Percentiles rank a stretch among this genome's conserved stretches.
These are phyloP conservation scores for Apus apus DNA, from an alignment of 2,113 vertebrate species.

Conservation along the genomic window DNA sequence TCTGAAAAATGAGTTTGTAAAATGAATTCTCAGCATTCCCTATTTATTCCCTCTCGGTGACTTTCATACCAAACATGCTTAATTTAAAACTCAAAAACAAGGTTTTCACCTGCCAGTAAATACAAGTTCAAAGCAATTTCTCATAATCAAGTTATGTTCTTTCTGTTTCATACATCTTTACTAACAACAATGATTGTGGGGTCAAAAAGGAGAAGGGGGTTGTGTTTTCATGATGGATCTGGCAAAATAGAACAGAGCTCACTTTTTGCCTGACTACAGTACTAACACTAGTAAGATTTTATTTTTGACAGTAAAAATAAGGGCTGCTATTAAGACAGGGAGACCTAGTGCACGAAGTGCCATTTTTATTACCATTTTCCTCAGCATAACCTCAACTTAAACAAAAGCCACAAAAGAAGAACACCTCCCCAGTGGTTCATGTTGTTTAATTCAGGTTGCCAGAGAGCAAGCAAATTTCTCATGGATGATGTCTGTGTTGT, in stretches of 20 bases:
- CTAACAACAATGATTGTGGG: slow-evolving; percentile 35
- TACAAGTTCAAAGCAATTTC: slow-evolving; percentile 38
- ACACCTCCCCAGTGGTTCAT: neutral
- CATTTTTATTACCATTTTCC: slow-evolving; percentile 38
- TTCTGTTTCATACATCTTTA: slow-evolving; percentile 45
- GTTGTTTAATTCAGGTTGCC: slow-evolving; percentile 21
- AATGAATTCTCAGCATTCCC: neutral
- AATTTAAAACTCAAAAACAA: slow-evolving; percentile 45
- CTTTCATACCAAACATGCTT: slow-evolving; percentile 2
- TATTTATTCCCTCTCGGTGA: slow-evolving; percentile 29
- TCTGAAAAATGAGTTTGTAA: slow-evolving; percentile 29
- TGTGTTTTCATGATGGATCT: slow-evolving; percentile 27
- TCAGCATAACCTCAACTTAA: slow-evolving; percentile 18
- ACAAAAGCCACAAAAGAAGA: slow-evolving; percentile 37
- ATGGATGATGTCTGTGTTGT: neutral
- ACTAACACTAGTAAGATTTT: slow-evolving; percentile 56
- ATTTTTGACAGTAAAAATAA: slow-evolving; percentile 62
- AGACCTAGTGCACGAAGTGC: neutral
- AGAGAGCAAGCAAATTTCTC: neutral
- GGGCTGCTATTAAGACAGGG: neutral
- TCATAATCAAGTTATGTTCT: slow-evolving; percentile 32
- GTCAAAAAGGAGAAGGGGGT: slow-evolving; percentile 16
- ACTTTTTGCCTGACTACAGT: slow-evolving; percentile 32
- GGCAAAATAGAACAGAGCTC: slow-evolving; percentile 10
- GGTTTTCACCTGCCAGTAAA: slow-evolving; percentile 28